phyloP scores from a whole-genome alignment of 2,797 vertebrate species.

The Ataeniobius toweri region DNA sequence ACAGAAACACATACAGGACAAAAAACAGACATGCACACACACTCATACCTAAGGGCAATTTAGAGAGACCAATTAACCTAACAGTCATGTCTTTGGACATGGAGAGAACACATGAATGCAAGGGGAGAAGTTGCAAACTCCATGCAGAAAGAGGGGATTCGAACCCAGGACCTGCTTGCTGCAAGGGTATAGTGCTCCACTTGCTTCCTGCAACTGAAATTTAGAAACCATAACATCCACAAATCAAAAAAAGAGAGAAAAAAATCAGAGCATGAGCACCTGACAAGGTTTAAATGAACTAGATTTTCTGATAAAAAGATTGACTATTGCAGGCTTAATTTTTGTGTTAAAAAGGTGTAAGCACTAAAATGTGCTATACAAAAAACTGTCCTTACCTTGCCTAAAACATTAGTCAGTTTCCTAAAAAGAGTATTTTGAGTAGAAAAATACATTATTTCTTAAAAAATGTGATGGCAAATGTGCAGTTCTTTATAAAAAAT shows the following conservation, averaged over 20 bases:
- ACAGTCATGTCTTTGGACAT: too few relatives aligned
- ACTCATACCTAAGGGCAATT: too few relatives aligned
- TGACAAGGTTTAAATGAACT: conserved; percentile 32
- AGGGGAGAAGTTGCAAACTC: too few relatives aligned
- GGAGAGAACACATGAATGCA: too few relatives aligned
- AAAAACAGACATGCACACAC: too few relatives aligned
- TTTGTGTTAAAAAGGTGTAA: not conserved
- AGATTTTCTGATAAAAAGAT: conserved; percentile 20
- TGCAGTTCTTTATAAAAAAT: not conserved
- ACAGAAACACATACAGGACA: too few relatives aligned
- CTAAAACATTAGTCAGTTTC: not conserved
- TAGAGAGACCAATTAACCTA: too few relatives aligned
- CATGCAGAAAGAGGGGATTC: too few relatives aligned
- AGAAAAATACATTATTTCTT: not conserved
- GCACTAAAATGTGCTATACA: too few relatives aligned
- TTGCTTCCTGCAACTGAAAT: conserved; percentile 52
- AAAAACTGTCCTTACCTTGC: too few relatives aligned
- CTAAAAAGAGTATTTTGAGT: not conserved
- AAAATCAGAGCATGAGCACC: conserved; percentile 11
- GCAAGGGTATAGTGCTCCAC: conserved; percentile 13
- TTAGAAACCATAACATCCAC: conserved; percentile 41
- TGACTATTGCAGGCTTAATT: conserved; percentile 6
- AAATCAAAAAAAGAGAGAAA: conserved; percentile 22
- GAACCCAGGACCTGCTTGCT: too few relatives aligned
- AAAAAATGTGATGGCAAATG: not conserved